These are phyloP conservation scores for Pseudeuparius sepicola DNA, from an alignment of 2,888 invertebrate genomes.

Conservation along the genomic window DNA sequence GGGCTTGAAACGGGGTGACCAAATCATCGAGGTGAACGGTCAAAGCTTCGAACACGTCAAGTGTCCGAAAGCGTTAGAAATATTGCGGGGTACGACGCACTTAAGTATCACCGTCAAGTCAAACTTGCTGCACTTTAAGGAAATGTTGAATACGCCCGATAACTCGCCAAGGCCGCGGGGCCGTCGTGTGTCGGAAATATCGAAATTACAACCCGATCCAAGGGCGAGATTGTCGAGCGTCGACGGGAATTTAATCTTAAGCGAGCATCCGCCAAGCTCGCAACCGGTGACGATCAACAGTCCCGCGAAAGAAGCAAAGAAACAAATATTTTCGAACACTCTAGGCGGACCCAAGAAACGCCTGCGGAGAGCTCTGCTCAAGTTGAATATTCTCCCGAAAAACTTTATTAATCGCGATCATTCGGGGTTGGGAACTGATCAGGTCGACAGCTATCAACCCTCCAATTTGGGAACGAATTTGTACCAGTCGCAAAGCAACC, in stretches of 20 bases:
- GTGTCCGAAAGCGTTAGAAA: constrained; percentile 84
- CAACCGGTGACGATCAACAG: constrained; percentile 52
- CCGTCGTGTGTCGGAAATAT: constrained; percentile 45
- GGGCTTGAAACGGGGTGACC: constrained; percentile 93
- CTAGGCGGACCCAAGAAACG: constrained; percentile 79
- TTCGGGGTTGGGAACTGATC: constrained; percentile 47
- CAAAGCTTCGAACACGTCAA: constrained; percentile 92
- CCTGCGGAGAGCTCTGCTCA: constrained; percentile 75
- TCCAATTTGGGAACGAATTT: constrained; percentile 51
- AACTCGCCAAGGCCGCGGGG: constrained; percentile 70
- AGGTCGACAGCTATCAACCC: constrained; percentile 50
- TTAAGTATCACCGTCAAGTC: constrained; percentile 94
- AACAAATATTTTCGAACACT: constrained; percentile 73
- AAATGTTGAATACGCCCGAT: constrained; percentile 66
- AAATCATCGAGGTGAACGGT: constrained; percentile 96
- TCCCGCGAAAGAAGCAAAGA: constrained; percentile 51
- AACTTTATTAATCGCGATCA: constrained; percentile 52
- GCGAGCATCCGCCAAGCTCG: constrained; percentile 37
- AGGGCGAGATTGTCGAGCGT: constrained; percentile 71
- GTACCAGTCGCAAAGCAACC: constrained; percentile 83
- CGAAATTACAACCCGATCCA: constrained; percentile 58
- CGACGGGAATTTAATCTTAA: constrained; percentile 43
- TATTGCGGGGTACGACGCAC: constrained; percentile 89
- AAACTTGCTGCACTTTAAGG: constrained; percentile 81
- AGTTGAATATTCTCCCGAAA: constrained; percentile 83